These are phyloP conservation scores for Campylorhamphus procurvoides DNA, from an alignment of 2,113 vertebrate species.

Conservation along the genomic window DNA sequence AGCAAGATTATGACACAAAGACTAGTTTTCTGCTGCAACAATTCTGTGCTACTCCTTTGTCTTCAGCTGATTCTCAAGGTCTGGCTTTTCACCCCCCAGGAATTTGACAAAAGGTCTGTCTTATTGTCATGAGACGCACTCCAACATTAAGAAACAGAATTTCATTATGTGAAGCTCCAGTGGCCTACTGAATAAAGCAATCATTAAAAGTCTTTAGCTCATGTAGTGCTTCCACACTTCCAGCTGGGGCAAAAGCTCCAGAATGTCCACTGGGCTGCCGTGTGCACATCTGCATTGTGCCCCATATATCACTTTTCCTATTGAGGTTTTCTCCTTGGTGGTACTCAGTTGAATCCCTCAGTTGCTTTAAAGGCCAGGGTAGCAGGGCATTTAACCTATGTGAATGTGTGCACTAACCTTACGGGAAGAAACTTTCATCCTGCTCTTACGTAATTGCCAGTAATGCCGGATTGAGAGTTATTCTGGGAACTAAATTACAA, in stretches of 20 bases:
- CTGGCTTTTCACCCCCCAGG: not conserved
- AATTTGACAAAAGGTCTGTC: not conserved
- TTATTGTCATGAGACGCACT: not conserved
- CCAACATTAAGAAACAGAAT: not conserved
- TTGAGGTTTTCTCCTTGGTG: not conserved
- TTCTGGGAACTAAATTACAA: constrained; percentile 8
- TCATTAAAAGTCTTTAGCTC: not conserved
- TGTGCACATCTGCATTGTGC: not conserved
- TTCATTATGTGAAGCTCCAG: not conserved
- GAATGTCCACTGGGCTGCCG: not conserved
- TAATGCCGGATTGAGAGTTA: constrained; percentile 40
- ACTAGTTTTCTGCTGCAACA: not conserved
- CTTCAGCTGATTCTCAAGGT: not conserved
- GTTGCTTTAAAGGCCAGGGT: not conserved
- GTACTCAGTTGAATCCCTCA: not conserved
- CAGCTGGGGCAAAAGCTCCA: not conserved
- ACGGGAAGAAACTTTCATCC: not conserved
- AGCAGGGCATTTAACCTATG: not conserved
- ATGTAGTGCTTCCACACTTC: not conserved
- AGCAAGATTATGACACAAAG: not conserved
- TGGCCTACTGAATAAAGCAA: not conserved
- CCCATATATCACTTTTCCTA: not conserved
- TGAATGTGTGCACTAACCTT: not conserved
- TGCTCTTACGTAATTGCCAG: not conserved
- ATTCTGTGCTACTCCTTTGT: not conserved